Evolutionary conservation across 2,113 vertebrate genomes (phyloP), one percentile per base, ranked within the genome.

Genomic region (Brachypodius melanocephalos): DNA sequence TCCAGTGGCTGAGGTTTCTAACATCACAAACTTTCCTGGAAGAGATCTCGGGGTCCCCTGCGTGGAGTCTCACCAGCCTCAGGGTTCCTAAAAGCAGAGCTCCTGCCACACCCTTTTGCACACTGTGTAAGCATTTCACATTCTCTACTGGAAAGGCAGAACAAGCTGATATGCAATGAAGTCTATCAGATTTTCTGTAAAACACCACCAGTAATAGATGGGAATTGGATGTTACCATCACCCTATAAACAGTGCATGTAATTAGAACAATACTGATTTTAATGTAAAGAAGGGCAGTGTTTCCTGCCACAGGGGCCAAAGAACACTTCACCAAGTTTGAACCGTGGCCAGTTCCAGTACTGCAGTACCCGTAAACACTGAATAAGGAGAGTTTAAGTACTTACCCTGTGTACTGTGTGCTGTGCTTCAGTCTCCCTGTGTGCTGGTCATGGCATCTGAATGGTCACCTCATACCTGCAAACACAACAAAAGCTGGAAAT

Each of bases 131-230:
- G 45, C 76, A 75, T 45, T 40, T 76, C 36, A 85, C 59, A 20
- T 83, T 91, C 72, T 61, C 91, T 93, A 71, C 80, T 55, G 67
- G 80, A 93, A 88, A 88, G 61, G 79, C 51, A 84, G 72, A 83
- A 88, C 67, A 43, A 69, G 45, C 65, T 90, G 79, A 93, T 88
- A 94, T 18, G 75, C 31, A 91, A 63, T 29, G 18, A 77, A 88
- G 42, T 21, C 52, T 96, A 77, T 74, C 72, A 1, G 74, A 51
- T 77, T 85, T 83, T 79, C 85, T 45, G 43, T 83, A 87, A 92
- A 86, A 63, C 66, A 72, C 4, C 67, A 55, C 19, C 20, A 43
- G 46, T 62, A 63, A 74, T 54, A 76, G 62, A 91, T 14, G 13
- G 36, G 78, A 85, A 67, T 3, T 80, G 21, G n/a, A 75, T 74